Conservation (phyloP, 2,797 vertebrate species). For the Sebastes melanostomus region DNA sequence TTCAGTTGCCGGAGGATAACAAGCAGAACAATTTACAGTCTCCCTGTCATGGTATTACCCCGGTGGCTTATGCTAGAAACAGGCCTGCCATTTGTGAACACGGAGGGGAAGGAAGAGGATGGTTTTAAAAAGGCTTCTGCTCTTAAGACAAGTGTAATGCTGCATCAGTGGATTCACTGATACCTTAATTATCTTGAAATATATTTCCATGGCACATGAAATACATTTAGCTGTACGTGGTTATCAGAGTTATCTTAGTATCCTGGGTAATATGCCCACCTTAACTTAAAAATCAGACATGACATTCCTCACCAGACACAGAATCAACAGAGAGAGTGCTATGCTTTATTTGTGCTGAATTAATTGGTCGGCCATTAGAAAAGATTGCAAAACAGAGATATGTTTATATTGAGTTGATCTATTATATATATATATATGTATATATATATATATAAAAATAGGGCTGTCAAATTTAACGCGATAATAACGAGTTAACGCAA, state of each 20-base stretch:
- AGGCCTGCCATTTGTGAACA: conserved; percentile 50
- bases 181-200: conserved; percentile 21
- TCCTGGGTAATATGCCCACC: background rate
- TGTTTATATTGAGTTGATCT: accelerated
- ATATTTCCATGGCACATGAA: background rate
- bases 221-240: background rate
- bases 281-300: background rate
- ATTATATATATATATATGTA: no score
- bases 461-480: no score
- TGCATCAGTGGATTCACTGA: conserved; percentile 16
- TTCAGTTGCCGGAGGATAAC: conserved; percentile 76
- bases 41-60: conserved; percentile 69
- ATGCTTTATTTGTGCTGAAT: background rate
- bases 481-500: no score
- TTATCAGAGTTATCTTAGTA: background rate
- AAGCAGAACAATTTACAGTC: conserved; percentile 75
- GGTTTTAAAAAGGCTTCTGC: conserved; percentile 20
- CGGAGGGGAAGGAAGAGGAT: conserved; percentile 1
- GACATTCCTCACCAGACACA: background rate
- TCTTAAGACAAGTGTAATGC: conserved; percentile 19
- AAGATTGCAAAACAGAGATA: background rate
- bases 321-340: background rate
- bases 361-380: background rate
- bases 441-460: no score
- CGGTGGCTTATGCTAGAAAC: conserved; percentile 55